Evolutionary conservation across 2,113 vertebrate genomes (phyloP), one percentile per base, ranked within the genome.

Genomic region (Phrynosoma blainvillii): DNA sequence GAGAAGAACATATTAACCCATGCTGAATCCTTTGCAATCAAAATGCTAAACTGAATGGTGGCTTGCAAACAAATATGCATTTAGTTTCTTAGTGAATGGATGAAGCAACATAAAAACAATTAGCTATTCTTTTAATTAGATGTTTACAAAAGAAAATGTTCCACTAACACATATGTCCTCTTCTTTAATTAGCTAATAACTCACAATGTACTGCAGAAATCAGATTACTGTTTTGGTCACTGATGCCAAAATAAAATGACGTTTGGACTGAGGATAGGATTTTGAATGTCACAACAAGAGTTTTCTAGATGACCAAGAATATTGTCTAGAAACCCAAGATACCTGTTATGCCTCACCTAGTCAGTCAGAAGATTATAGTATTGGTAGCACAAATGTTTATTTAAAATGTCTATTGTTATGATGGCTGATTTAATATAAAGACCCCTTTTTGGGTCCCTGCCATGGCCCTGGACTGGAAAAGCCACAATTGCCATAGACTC

Each of bases 101-200:
- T 88, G 75, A 88, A 91, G 90, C 75, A 1, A 83, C 80, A 87
- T 76, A 92, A 93, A 92, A 1, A 36, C 36, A 83, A 91, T 92
- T 91, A 91, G 36, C 86, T 90, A 74, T 73, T 88, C 75, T 52
- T 90, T 93, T 94, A 94, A 92, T 94, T 90, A 89, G 86, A 89
- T 84, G 88, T 90, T 25, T 9, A 65, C 79, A 89, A 83, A 74
- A 92, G 36, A 92, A 90, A 80, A 66, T 89, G 27, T 80, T 90
- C 32, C 80, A 90, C 89, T 25, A 87, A 14, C 89, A 75, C 87
- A 80, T 80, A 75, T 54, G 75, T 36, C 12, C 89, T 85, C 87
- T 91, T 56, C 79, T 93, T 94, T 93, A 92, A 93, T 95, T 94
- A 93, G 59, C 89, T 66, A 87, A 88, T 92, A 93, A 94, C 91